Base-by-base conservation (phyloP, 2,113 vertebrate genomes). In the Dipodomys spectabilis region DNA sequence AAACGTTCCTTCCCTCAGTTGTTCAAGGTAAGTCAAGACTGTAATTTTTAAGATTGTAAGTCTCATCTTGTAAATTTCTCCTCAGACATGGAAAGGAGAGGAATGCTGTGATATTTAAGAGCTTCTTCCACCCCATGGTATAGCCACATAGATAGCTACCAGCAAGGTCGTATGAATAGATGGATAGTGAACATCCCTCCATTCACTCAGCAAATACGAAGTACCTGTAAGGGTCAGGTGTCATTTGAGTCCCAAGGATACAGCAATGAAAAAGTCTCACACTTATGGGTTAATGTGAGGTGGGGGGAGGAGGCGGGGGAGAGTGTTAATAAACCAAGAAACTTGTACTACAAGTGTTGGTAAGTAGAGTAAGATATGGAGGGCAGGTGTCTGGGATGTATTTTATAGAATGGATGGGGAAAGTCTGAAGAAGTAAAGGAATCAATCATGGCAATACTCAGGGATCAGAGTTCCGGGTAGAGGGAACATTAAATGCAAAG, bases 1-100 rank as follows among this genome's bases (percentile, higher is more conserved):
- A 93, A 96, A 72, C 77, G 28, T 88, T 92, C 57, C 78, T 96
- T 92, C 32, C 44, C 64, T 88, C 73, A 73, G 73, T 28, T 90
- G 53, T 95, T 94, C 44, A 88, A 80, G 62, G 93, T 92, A 95
- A 94, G 93, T 90, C 57, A 88, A 95, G 67, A 93, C 35, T 81
- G 16, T 62, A 62, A 93, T 82, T 91, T 81, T 90, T 86, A 90
- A 91, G 62, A 95, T 73, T 32, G 53, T 62, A 95, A 91, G 23
- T 30, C 82, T 92, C 73, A 75, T 32, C 74, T 85, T 74, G 23
- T 91, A 92, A 91, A 93, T 90, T 88, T 89, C 75, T 68, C 82
- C 85, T 94, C 79, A 80, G 32, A 75, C 69, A 95, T 18, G 18
- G 74, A 91, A 92, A 72, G 49, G 27, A 95, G 13, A 82, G 25